Conservation (phyloP, 1,140 invertebrate species). For the Hylaeus anthracinus region DNA sequence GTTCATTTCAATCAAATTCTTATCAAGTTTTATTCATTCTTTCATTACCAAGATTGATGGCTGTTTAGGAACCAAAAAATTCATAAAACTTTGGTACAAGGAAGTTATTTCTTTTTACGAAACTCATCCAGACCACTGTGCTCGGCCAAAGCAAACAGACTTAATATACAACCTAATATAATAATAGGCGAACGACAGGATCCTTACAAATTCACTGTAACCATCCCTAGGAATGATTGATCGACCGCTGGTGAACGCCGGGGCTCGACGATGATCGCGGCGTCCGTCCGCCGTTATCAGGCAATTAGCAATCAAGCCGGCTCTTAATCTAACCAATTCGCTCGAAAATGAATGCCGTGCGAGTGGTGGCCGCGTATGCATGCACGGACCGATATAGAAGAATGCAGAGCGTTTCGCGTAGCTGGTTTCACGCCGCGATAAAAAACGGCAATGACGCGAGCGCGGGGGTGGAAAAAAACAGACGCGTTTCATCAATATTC, state of each 20-base stretch:
- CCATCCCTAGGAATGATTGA: slow-evolving; percentile 10
- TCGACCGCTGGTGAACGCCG: background rate
- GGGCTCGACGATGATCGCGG: background rate
- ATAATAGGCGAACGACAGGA: no score
- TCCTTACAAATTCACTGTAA: no score
- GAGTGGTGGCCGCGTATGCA: background rate
- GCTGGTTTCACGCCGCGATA: background rate
- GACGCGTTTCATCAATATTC: slow-evolving; percentile 33
- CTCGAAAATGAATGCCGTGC: background rate
- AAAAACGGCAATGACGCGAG: background rate
- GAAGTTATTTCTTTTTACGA: no score
- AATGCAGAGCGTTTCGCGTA: background rate
- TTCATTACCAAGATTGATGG: no score
- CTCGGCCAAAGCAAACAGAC: no score
- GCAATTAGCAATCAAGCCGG: slow-evolving; percentile 5
- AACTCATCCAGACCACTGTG: no score
- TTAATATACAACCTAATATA: no score
- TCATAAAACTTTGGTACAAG: no score
- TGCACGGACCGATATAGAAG: no score
- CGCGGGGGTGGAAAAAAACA: background rate
- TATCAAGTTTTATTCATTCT: no score
- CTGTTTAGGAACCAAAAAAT: no score
- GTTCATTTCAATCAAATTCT: no score
- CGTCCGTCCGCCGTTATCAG: slow-evolving; percentile 25
- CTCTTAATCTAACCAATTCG: slow-evolving; percentile 27